Percentiles rank a stretch among this genome's conserved stretches.
phyloP scores from a whole-genome alignment of 2,113 vertebrate species.

The Mionectes macconnelli region DNA sequence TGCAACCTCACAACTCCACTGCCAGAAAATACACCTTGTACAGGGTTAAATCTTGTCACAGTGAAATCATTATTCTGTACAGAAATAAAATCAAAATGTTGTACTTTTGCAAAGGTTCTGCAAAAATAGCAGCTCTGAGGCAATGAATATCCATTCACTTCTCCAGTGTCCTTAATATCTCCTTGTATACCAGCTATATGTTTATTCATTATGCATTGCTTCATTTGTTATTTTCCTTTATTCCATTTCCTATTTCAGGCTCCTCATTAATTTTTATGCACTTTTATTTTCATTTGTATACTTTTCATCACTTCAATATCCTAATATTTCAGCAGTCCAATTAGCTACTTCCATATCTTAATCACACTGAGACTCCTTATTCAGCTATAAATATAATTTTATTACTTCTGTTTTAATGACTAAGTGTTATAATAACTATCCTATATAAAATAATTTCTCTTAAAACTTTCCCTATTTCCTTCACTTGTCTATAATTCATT shows the following conservation, averaged over 20 bases:
- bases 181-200: background rate
- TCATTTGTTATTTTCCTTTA: constrained; percentile 40
- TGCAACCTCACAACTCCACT: background rate
- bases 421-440: constrained; percentile 46
- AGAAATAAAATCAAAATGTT: background rate
- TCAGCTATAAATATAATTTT: constrained; percentile 58
- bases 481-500: constrained; percentile 7
- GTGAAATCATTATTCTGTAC: background rate
- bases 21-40: background rate
- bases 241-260: constrained; percentile 43
- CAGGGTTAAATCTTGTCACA: background rate
- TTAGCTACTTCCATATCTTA: constrained; percentile 56
- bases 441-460: constrained; percentile 35
- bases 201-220: constrained; percentile 24
- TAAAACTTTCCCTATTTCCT: constrained; percentile 29
- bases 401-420: constrained; percentile 55
- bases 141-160: background rate
- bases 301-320: constrained; percentile 48
- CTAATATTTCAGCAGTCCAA: constrained; percentile 61
- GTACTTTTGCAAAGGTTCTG: background rate
- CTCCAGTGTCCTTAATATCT: background rate
- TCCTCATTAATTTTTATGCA: constrained; percentile 51
- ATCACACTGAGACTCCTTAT: constrained; percentile 54
- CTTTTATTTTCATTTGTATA: constrained; percentile 57
- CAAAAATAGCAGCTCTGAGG: background rate